These are phyloP conservation scores for Tachina grossa DNA, from an alignment of 2,888 invertebrate species.

Conservation along the genomic window DNA sequence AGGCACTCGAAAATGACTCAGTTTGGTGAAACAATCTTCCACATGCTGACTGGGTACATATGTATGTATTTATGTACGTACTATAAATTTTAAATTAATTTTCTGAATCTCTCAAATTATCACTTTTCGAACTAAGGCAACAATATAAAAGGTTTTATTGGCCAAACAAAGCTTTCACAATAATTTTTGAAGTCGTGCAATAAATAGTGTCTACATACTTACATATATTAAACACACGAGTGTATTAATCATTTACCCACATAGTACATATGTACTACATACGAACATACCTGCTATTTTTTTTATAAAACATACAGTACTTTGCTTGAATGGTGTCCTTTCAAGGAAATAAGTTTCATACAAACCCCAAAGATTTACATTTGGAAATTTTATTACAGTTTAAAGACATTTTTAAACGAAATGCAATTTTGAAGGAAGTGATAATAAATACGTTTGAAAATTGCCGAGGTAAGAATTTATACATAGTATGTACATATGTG, in stretches of 20 bases:
- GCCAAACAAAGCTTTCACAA: slow-evolving; percentile 45
- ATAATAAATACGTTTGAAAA: slow-evolving; percentile 47
- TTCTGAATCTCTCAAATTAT: too few species aligned
- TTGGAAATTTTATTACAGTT: slow-evolving; percentile 47
- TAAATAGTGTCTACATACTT: background rate
- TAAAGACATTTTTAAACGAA: slow-evolving; percentile 39
- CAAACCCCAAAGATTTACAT: slow-evolving; percentile 13
- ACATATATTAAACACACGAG: slow-evolving; percentile 6
- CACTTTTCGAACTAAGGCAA: too few species aligned
- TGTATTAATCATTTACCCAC: slow-evolving; percentile 14
- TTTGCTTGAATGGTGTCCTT: slow-evolving; percentile 69
- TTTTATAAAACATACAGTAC: slow-evolving; percentile 7
- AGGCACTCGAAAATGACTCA: too few species aligned
- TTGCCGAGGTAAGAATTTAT: slow-evolving; percentile 51
- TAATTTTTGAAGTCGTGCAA: slow-evolving; percentile 43
- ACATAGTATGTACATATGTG: background rate
- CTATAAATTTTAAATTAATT: too few species aligned
- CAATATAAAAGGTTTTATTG: slow-evolving; percentile 59
- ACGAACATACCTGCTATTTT: background rate
- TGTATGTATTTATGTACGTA: too few species aligned
- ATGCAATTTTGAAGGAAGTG: slow-evolving; percentile 36
- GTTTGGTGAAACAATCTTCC: too few species aligned
- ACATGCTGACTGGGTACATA: too few species aligned
- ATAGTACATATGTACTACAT: slow-evolving; percentile 11
- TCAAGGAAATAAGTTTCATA: slow-evolving; percentile 35